Base-by-base conservation (phyloP, 2,888 invertebrate species). In the Leptogaster cylindrica region DNA sequence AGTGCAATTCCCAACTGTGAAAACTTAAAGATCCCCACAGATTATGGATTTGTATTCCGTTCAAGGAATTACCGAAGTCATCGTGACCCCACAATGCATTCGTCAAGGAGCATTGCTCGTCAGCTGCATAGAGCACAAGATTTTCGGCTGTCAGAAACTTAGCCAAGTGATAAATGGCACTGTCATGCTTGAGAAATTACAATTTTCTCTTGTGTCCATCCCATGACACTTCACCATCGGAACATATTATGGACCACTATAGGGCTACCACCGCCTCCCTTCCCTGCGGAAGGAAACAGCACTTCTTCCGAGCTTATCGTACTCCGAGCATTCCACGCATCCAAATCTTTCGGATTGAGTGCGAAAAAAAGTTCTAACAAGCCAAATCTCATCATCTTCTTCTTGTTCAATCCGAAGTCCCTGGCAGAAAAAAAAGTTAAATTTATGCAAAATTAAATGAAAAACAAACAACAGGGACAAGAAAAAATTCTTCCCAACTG, bases 391-490 rank as follows among this genome's bases (percentile, higher is more conserved):
- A 25, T n/a, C 25, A 6, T 27, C 23, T 48, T 25, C n/a, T 27
- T 2, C 3, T 14, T 48, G 25, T 46, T 46, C 46, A 20, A 20
- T 23, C 46, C n/a, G 46, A n/a, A 25, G 18, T 25, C n/a, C 31
- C 31, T 20, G 46, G 25, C 6, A 16, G 51, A 28, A 25, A 28
- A 23, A 61, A 44, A 44, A 61, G 23, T 41, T 16, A 61, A 61
- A 61, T 61, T 44, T 61, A 61, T 61, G 61, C 61, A 44, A 61
- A 61, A 44, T 61, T 61, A 61, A 61, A 61, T 61, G 61, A 61
- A 61, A 61, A 27, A 28, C 44, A 61, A 61, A 44, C 61, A 61
- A 12, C 33, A 31, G 25, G 28, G 28, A 31, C n/a, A 5, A 23
- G 27, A 2, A 12, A 12, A 23, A 58, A 25, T 58, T n/a, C n/a